Conservation (phyloP, 2,113 vertebrate genomes). For the Hyla sarda region DNA sequence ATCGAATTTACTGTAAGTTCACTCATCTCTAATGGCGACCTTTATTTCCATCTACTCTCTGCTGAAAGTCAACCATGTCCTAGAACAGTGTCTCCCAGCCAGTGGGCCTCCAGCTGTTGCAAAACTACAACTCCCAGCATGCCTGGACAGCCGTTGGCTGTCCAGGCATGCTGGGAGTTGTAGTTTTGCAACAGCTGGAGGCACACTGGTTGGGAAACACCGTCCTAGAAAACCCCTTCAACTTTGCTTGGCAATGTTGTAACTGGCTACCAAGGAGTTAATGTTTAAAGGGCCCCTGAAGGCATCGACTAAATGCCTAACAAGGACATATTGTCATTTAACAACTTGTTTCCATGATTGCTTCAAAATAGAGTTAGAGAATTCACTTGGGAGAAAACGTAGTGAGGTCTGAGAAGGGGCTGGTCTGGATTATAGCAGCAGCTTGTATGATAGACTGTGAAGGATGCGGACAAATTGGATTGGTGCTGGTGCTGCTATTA, state of each 20-base stretch:
- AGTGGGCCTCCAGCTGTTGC: too few species aligned
- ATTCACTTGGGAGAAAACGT: background rate
- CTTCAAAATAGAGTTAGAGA: background rate
- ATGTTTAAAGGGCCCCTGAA: background rate
- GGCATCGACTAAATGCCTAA: background rate
- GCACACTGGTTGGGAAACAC: too few species aligned
- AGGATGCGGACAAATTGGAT: background rate
- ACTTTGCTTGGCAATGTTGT: background rate
- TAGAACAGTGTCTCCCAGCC: too few species aligned
- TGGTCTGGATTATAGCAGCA: background rate
- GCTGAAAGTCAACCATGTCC: background rate
- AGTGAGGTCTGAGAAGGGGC: background rate
- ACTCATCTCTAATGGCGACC: too few species aligned
- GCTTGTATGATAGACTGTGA: background rate
- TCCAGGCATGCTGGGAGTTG: too few species aligned
- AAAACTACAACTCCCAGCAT: too few species aligned
- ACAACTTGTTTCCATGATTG: background rate
- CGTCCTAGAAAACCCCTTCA: background rate
- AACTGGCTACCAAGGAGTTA: background rate
- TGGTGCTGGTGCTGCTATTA: background rate
- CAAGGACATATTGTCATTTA: background rate
- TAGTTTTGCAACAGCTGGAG: too few species aligned
- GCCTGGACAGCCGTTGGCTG: too few species aligned
- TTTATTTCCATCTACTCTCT: background rate
- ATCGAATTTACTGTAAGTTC: too few species aligned